Conservation (phyloP, 2,888 invertebrate species). For the Prosopocoilus inquinatus region DNA sequence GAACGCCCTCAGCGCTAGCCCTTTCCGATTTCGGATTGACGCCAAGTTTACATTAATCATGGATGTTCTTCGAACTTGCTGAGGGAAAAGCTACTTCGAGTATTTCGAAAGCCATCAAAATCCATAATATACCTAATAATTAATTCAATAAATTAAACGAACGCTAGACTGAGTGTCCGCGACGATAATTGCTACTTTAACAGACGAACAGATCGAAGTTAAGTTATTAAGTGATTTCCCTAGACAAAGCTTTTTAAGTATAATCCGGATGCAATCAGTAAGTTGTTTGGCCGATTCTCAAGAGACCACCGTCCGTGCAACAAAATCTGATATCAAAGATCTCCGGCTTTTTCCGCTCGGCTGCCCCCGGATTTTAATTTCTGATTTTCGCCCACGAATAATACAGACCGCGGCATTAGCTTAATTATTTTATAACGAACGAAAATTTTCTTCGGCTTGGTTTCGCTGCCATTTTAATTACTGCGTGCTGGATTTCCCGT, state of each 20-base stretch:
- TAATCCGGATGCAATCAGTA: constrained; percentile 25
- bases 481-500: constrained; percentile 16
- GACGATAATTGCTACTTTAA: constrained; percentile 8
- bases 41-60: too few relatives aligned
- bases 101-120: too few relatives aligned
- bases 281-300: constrained; percentile 25
- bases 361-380: constrained; percentile 36
- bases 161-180: too few relatives aligned
- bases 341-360: constrained; percentile 32
- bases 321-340: constrained; percentile 27
- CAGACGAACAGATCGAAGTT: constrained; percentile 3
- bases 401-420: constrained; percentile 29
- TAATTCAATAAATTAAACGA: too few relatives aligned
- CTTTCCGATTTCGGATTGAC: too few relatives aligned
- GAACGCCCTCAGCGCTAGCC: too few relatives aligned
- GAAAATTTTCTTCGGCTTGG: constrained; percentile 18
- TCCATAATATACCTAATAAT: too few relatives aligned
- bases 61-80: too few relatives aligned
- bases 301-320: constrained; percentile 10
- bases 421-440: constrained; percentile 38
- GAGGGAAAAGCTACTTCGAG: too few relatives aligned
- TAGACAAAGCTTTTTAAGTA: constrained; percentile 24
- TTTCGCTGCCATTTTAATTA: constrained; percentile 19
- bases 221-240: constrained; percentile 26
- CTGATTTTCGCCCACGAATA: constrained; percentile 30